Percentiles rank a stretch among this genome's conserved stretches.
These are phyloP conservation scores for Diogma glabrata DNA, from an alignment of 2,888 invertebrate genomes.

Conservation along the genomic window DNA sequence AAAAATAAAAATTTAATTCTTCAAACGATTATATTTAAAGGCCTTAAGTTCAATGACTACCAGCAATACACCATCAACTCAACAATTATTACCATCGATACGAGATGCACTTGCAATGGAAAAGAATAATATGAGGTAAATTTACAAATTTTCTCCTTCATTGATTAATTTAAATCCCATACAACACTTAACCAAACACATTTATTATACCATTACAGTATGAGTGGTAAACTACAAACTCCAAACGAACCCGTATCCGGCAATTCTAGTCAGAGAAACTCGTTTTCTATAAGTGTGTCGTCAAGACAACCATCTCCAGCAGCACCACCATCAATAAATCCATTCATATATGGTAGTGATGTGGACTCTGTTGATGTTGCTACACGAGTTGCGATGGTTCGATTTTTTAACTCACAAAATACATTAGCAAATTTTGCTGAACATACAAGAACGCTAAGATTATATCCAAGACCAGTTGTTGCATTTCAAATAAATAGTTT, in stretches of 20 bases:
- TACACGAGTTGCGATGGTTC: constrained; percentile 93
- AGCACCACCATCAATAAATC: constrained; percentile 52
- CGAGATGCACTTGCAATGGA: constrained; percentile 46
- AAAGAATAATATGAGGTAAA: constrained; percentile 38
- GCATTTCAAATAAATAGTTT: constrained; percentile 98
- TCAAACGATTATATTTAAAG: constrained; percentile 21
- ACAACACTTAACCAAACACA: too few species aligned
- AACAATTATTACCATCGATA: constrained; percentile 52
- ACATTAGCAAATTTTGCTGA: constrained; percentile 95
- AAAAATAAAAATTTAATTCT: too few species aligned
- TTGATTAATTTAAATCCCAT: background rate
- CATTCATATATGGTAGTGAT: constrained; percentile 85
- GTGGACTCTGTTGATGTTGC: constrained; percentile 98
- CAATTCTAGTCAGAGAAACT: constrained; percentile 33
- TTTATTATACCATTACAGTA: too few species aligned
- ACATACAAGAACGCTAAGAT: constrained; percentile 87
- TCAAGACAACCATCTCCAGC: constrained; percentile 42
- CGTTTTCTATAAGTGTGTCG: constrained; percentile 37
- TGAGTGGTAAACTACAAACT: background rate
- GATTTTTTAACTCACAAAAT: constrained; percentile 97
- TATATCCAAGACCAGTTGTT: constrained; percentile 97
- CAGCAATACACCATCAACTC: constrained; percentile 41
- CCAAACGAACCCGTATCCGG: constrained; percentile 26
- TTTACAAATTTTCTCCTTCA: background rate
- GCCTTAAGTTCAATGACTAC: constrained; percentile 48